These are phyloP conservation scores for Drosophila neonasuta DNA, from an alignment of 2,888 invertebrate species.

Conservation along the genomic window DNA sequence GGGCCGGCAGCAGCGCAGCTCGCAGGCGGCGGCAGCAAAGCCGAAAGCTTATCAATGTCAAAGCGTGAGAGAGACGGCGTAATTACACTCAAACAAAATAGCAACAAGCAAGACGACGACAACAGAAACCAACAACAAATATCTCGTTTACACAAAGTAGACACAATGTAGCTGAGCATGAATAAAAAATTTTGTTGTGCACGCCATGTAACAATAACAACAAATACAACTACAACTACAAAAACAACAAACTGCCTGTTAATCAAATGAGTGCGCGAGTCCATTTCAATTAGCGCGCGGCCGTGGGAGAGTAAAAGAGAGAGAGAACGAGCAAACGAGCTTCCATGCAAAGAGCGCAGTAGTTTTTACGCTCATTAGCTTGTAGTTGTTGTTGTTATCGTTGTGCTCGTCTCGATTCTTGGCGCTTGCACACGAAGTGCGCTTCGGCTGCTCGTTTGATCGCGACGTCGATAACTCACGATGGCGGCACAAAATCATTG, in stretches of 20 bases:
- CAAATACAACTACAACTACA: constrained; percentile 28
- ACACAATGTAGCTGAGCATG: constrained; percentile 63
- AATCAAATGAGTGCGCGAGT: constrained; percentile 52
- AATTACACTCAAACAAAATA: constrained; percentile 52
- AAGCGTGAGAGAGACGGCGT: constrained; percentile 44
- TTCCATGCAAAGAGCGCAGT: constrained; percentile 12
- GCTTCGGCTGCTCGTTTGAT: constrained; percentile 54
- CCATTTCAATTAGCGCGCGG: constrained; percentile 46
- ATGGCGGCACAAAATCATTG: constrained; percentile 74
- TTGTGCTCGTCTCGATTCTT: constrained; percentile 47
- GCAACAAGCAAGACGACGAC: constrained; percentile 16
- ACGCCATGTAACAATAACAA: constrained; percentile 41
- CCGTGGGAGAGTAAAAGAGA: constrained; percentile 15
- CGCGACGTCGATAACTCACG: constrained; percentile 68
- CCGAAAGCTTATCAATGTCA: constrained; percentile 69
- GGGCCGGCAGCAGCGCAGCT: constrained; percentile 12
- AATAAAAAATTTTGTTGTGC: constrained; percentile 38
- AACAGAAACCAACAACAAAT: constrained; percentile 34
- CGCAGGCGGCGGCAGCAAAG: constrained; percentile 17
- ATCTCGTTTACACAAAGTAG: constrained; percentile 60
- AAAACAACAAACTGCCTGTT: constrained; percentile 44
- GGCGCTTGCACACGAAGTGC: constrained; percentile 64
- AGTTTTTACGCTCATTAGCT: constrained; percentile 55
- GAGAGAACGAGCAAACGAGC: constrained; percentile 32
- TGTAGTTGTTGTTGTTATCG: constrained; percentile 21